Percentiles rank a stretch among this genome's conserved stretches.
Conservation (phyloP, 2,888 invertebrate genomes). For the Lithosia quadra region DNA sequence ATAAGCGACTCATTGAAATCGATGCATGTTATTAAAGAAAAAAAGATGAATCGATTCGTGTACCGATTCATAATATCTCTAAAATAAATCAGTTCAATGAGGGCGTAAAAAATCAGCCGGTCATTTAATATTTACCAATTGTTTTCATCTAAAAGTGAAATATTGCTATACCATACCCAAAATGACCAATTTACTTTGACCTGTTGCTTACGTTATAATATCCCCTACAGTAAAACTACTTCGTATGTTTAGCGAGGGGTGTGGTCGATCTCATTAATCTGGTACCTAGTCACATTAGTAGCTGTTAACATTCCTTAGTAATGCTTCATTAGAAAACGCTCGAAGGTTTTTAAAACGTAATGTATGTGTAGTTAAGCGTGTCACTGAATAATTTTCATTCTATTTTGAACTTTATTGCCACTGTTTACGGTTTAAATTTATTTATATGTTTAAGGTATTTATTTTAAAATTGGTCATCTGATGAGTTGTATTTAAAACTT, state of each 20-base stretch:
- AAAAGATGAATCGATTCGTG: constrained; percentile 43
- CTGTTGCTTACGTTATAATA: constrained; percentile 25
- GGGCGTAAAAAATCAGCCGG: constrained; percentile 64
- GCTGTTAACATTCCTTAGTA: constrained; percentile 66
- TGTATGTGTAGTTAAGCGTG: constrained; percentile 44
- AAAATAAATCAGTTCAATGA: constrained; percentile 64
- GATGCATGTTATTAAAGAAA: constrained; percentile 58
- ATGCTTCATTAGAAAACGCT: constrained; percentile 68
- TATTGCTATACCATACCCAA: constrained; percentile 57
- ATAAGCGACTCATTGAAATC: constrained; percentile 46
- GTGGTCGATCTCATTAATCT: constrained; percentile 43
- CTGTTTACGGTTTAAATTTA: constrained; percentile 19
- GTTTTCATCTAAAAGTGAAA: constrained; percentile 67
- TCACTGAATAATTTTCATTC: constrained; percentile 22
- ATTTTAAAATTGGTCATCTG: not conserved
- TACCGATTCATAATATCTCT: constrained; percentile 58
- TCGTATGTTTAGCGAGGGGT: constrained; percentile 6
- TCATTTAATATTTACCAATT: constrained; percentile 71
- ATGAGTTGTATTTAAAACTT: constrained; percentile 23
- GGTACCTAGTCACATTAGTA: constrained; percentile 60
- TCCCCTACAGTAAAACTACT: not conserved
- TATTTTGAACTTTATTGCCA: constrained; percentile 23
- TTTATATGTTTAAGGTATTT: not conserved
- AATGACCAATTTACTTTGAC: constrained; percentile 51
- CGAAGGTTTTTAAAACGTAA: constrained; percentile 63